Conservation (phyloP, 2,113 vertebrate species). For the Gallinago jamesoni region DNA sequence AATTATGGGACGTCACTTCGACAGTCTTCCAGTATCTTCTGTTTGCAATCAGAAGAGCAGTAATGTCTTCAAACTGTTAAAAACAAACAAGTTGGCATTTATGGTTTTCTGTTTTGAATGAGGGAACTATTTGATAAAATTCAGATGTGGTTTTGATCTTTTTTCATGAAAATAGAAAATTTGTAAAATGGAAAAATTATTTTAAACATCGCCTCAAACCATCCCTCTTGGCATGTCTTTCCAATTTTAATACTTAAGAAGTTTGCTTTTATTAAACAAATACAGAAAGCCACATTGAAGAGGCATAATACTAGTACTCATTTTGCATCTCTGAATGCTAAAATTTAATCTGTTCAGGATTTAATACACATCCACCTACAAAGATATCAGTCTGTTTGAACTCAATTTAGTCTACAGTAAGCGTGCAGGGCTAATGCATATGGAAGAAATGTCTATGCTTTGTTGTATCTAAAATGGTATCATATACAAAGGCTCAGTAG, state of each 20-base stretch:
- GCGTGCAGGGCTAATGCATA: background rate
- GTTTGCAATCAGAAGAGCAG: background rate
- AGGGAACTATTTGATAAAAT: background rate
- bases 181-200: background rate
- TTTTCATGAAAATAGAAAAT: background rate
- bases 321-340: background rate
- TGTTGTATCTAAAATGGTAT: background rate
- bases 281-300: background rate
- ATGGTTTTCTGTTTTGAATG: background rate
- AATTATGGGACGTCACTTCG: background rate
- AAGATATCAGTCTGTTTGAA: background rate
- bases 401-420: background rate
- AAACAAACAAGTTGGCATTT: background rate
- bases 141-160: background rate
- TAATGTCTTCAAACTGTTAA: background rate
- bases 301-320: background rate
- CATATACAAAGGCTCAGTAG: background rate
- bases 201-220: background rate
- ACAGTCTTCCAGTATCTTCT: background rate
- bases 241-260: background rate
- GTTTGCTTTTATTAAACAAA: background rate
- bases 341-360: background rate
- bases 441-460: background rate
- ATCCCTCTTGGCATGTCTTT: background rate
- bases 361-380: background rate